Conservation (phyloP, 2,888 invertebrate species). For the Brachyptera putata region DNA sequence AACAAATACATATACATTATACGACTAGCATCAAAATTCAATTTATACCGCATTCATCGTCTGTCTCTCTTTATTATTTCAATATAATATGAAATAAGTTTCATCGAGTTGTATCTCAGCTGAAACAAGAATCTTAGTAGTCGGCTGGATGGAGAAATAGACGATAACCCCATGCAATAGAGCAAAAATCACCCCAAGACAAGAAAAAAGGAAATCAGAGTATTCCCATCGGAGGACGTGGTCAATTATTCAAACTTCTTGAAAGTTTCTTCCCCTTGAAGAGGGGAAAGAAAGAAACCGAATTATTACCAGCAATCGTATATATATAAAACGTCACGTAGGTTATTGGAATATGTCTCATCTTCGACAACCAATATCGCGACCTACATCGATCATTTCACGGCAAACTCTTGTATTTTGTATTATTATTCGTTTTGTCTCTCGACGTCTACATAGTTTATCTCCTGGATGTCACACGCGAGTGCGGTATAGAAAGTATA, state of each 20-base stretch:
- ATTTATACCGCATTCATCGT: neutral
- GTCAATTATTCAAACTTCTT: constrained; percentile 26
- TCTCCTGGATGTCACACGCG: neutral
- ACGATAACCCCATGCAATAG: neutral
- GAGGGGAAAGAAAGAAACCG: constrained; percentile 8
- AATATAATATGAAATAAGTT: constrained; percentile 1
- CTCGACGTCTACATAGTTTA: too few species aligned
- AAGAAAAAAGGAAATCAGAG: constrained; percentile 7
- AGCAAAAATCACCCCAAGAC: constrained; percentile 6
- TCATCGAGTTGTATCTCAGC: neutral
- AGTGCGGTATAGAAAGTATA: too few species aligned
- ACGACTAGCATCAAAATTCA: constrained; percentile 11
- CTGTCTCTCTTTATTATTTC: constrained; percentile 8
- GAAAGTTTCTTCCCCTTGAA: constrained; percentile 15
- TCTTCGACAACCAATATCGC: constrained; percentile 14
- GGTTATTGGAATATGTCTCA: constrained; percentile 25
- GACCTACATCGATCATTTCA: constrained; percentile 19
- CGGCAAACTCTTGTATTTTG: neutral
- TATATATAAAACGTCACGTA: constrained; percentile 11
- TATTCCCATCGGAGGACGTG: constrained; percentile 16
- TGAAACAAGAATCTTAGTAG: neutral
- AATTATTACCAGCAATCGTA: constrained; percentile 22
- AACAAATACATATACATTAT: neutral
- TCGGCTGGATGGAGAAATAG: neutral
- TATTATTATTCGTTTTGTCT: neutral